A percentile compares a stretch with the other conserved stretches of the same genome.
Evolutionary conservation across 2,113 vertebrate genomes (phyloP).

Genomic region (Neofelis nebulosa): DNA sequence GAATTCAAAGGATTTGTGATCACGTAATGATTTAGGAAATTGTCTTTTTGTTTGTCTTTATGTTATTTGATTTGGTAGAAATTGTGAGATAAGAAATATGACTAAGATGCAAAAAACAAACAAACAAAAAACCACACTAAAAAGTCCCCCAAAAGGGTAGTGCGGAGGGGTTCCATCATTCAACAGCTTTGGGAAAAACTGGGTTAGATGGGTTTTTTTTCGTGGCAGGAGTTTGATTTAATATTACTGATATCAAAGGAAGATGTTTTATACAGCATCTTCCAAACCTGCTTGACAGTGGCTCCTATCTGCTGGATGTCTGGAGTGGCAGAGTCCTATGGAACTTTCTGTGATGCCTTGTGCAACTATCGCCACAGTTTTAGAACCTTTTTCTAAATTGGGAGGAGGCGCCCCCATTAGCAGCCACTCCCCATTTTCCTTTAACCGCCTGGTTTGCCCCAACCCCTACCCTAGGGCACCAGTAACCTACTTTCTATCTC

Average conservation of each 20-base stretch:
- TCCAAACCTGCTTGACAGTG: background rate
- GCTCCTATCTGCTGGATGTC: background rate
- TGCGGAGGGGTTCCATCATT: background rate
- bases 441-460: background rate
- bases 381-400: background rate
- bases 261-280: background rate
- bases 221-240: background rate
- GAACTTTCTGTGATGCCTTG: background rate
- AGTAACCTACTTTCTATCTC: background rate
- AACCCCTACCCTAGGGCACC: background rate
- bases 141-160: background rate
- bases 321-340: background rate
- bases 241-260: background rate
- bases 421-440: background rate
- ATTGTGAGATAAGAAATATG: background rate
- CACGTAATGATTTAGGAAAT: background rate
- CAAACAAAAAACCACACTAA: background rate
- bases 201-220: accelerated
- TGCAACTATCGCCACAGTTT: background rate
- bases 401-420: background rate
- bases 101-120: background rate
- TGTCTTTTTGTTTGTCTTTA: background rate
- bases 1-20: background rate
- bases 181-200: background rate
- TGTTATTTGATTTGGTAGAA: background rate